Base-by-base conservation (phyloP, 2,888 invertebrate genomes). In the Plutella xylostella region DNA sequence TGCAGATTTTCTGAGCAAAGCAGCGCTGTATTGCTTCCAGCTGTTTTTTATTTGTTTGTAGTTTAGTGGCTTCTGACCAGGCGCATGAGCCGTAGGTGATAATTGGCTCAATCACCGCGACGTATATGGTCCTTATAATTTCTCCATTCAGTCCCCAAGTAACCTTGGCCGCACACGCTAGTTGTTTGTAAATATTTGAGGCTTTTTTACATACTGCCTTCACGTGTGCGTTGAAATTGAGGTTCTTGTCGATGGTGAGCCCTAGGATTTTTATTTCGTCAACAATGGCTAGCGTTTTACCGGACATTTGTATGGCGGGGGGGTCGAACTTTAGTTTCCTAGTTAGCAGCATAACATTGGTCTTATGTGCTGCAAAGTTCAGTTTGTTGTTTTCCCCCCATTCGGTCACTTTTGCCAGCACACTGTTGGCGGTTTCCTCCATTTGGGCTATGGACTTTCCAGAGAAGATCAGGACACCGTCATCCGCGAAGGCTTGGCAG, bases 241-340 rank as follows among this genome's bases (percentile, higher is more conserved):
- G 31, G 17, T 43, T 1, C n/a, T n/a, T n/a, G n/a, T n/a, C n/a
- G n/a, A n/a, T n/a, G n/a, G n/a, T n/a, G n/a, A n/a, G n/a, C n/a
- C 50, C 50, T 3, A 53, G 35, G 0, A 53, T 20, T 18, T 49
- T 52, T 1, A 52, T 48, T 9, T 50, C 46, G 0, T 14, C 9
- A 4, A 22, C 17, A 15, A 38, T 9, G 1, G 17, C 14, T 15
- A 38, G 20, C 11, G 15, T 2, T 12, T 4, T 30, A 6, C 37
- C 37, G 1, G 17, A 11, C 28, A 14, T 28, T 6, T 15, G 15
- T 12, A 28, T 14, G 4, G 3, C 7, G 9, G 45, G 45, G 9
- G 14, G n/a, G 33, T 33, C 41, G 19, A 18, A 45, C 25, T 45
- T 45, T 6, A 45, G 25, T 25, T 25, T 45, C 25, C 30, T 31